Conservation (phyloP, 2,888 invertebrate genomes). For the Parasteatoda lunata region DNA sequence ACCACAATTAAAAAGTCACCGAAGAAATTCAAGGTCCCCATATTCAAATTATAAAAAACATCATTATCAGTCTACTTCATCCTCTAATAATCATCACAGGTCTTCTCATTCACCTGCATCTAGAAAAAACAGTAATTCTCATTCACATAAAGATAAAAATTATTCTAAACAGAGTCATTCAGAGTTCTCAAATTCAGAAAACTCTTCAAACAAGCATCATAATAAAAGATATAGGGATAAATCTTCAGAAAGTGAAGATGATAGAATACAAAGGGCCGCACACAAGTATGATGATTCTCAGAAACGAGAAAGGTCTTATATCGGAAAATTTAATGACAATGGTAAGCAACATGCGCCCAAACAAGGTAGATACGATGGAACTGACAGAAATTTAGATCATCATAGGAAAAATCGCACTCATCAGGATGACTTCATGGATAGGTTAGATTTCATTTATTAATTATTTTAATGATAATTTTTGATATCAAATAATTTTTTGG, state of each 20-base stretch:
- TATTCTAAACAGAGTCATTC: background rate
- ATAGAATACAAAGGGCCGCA: no score
- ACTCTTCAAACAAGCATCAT: no score
- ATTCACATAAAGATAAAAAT: background rate
- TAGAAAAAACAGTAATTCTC: slow-evolving; percentile 5
- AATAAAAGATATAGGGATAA: no score
- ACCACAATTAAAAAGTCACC: background rate
- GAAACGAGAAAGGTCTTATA: background rate
- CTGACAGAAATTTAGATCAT: slow-evolving; percentile 4
- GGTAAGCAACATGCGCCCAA: background rate
- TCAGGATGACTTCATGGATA: slow-evolving; percentile 34
- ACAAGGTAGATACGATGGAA: background rate
- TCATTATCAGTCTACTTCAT: background rate
- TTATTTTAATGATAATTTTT: background rate
- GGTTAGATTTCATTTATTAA: background rate
- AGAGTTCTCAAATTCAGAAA: no score
- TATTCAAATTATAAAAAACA: background rate
- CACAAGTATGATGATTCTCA: no score
- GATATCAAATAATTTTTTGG: background rate
- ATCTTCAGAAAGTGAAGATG: no score
- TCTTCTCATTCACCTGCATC: background rate
- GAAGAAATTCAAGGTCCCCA: slow-evolving; percentile 1
- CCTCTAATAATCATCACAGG: background rate
- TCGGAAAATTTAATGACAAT: background rate
- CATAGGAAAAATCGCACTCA: slow-evolving; percentile 9